Conservation (phyloP, 2,797 vertebrate species). For the Cyprinodon diabolis region DNA sequence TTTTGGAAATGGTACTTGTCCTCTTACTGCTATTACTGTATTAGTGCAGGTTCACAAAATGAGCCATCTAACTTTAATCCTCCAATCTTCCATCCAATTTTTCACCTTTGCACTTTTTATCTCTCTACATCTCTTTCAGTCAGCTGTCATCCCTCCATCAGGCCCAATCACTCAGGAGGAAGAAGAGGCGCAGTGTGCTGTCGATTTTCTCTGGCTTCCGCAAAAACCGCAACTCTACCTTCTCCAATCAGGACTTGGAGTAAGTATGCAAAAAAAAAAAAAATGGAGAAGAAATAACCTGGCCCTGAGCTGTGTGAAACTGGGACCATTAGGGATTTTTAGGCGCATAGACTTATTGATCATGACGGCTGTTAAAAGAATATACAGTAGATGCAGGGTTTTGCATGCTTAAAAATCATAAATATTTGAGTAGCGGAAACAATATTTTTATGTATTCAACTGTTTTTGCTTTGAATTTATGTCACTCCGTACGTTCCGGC, state of each 20-base stretch:
- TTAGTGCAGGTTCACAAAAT: background rate
- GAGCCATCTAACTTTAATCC: background rate
- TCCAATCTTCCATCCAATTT: background rate
- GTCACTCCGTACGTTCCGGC: background rate
- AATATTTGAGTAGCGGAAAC: constrained; percentile 59
- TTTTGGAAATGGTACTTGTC: background rate
- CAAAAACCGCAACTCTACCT: constrained; percentile 81
- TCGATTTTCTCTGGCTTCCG: constrained; percentile 83
- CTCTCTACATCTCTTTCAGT: constrained; percentile 52
- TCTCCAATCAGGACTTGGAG: constrained; percentile 78
- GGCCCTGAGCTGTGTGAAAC: constrained; percentile 27
- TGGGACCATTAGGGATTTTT: constrained; percentile 24
- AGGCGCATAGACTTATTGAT: constrained; percentile 29
- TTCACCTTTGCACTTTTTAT: background rate
- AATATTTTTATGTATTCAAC: constrained; percentile 35
- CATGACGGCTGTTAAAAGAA: constrained; percentile 39
- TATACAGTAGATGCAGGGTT: constrained; percentile 20
- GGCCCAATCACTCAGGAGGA: constrained; percentile 78
- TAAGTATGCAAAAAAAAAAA: constrained; percentile 33
- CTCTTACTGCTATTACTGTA: background rate
- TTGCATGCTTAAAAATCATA: constrained; percentile 47
- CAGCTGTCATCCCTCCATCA: constrained; percentile 82
- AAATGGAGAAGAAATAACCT: too few relatives aligned
- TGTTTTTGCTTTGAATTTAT: constrained; percentile 42
- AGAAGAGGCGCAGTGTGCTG: constrained; percentile 81